Evolutionary conservation across 2,888 invertebrate genomes (phyloP).

Genomic region (Caenorhabditis wallacei): DNA sequence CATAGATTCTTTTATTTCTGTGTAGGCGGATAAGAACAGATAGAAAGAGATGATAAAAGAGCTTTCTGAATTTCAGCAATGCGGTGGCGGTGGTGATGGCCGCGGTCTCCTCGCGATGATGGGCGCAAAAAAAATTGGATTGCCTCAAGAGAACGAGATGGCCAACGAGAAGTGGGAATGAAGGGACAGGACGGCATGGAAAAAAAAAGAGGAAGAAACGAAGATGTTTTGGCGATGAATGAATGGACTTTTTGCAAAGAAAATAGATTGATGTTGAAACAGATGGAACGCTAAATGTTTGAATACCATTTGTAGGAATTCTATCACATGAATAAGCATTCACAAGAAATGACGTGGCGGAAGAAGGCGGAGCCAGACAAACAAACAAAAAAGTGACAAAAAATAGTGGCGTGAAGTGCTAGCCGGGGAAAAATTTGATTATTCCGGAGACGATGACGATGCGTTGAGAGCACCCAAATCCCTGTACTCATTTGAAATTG

Average conservation of each 20-base stretch:
- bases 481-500: slow-evolving; percentile 29
- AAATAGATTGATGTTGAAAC: slow-evolving; percentile 29
- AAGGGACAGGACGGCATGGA: slow-evolving; percentile 21
- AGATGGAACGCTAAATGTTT: slow-evolving; percentile 21
- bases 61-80: slow-evolving; percentile 55
- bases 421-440: slow-evolving; percentile 34
- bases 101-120: slow-evolving; percentile 19
- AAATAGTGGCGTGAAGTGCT: slow-evolving; percentile 34
- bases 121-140: slow-evolving; percentile 37
- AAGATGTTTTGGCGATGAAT: slow-evolving; percentile 59
- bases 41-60: slow-evolving; percentile 20
- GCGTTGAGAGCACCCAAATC: slow-evolving; percentile 13
- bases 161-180: slow-evolving; percentile 31
- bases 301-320: slow-evolving; percentile 1
- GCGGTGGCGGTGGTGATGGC: slow-evolving; percentile 28
- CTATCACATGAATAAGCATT: neutral
- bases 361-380: slow-evolving; percentile 34
- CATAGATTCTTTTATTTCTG: neutral
- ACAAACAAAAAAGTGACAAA: slow-evolving; percentile 21
- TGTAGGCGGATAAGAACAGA: slow-evolving; percentile 43
- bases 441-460: slow-evolving; percentile 32
- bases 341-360: slow-evolving; percentile 32
- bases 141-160: slow-evolving; percentile 53
- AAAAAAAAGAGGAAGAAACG: slow-evolving; percentile 17
- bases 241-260: slow-evolving; percentile 44